Percentiles rank a stretch among this genome's conserved stretches.
Evolutionary conservation across 1,140 invertebrate genomes (phyloP).

Genomic region (Oscheius sp.): DNA sequence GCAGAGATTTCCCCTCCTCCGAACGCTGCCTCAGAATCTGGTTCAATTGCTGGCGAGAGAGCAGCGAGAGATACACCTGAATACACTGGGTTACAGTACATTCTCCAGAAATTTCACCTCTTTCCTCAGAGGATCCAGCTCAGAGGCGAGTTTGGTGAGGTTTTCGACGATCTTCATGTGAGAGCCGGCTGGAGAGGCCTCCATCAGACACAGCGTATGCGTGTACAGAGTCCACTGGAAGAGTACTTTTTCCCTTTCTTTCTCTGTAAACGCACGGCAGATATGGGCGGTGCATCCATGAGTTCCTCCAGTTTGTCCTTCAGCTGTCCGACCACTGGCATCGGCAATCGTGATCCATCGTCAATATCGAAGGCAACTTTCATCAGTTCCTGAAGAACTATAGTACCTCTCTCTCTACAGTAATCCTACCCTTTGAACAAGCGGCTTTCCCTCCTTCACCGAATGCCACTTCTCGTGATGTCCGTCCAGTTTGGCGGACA

Average conservation of each 20-base stretch:
- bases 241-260: neutral
- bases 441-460: neutral
- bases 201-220: constrained; percentile 2
- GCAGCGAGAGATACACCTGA: neutral
- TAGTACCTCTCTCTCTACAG: neutral
- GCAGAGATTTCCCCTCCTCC: neutral
- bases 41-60: constrained; percentile 6
- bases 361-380: neutral
- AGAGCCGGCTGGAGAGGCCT: neutral
- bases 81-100: neutral
- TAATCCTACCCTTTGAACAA: neutral
- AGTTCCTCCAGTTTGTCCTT: neutral
- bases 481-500: neutral
- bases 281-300: neutral
- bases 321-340: neutral
- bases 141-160: neutral
- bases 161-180: constrained; percentile 21
- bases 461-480: neutral
- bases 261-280: neutral
- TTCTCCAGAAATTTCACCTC: neutral
- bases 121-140: constrained; percentile 9
- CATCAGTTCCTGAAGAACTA: neutral
- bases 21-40: too few species aligned
- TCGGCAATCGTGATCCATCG: neutral
- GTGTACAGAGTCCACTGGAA: constrained; percentile 22